Evolutionary conservation across 2,113 vertebrate genomes (phyloP), one percentile per base, ranked within the genome.

Genomic region (Mustela lutreola): DNA sequence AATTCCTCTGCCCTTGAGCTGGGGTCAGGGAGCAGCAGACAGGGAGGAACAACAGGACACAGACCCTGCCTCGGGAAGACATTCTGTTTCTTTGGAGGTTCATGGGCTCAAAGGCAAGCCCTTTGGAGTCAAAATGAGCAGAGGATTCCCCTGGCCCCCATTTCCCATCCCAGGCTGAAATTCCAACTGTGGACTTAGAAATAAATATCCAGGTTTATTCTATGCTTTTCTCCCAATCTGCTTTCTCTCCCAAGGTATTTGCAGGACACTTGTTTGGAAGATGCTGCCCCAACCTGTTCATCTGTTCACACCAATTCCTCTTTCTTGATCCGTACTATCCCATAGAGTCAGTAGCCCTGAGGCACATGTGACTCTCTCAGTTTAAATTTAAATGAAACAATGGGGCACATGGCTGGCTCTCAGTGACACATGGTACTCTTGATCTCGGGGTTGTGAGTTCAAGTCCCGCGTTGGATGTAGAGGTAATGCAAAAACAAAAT

Each of bases 51-150:
- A 58, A 56, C 24, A 42, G 39, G 73, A 87, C 89, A 56, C n/a
- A 19, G 76, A 63, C 22, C 22, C 28, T 45, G n/a, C 31, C 70
- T 76, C 45, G 0, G 7, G 45, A 81, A 83, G 31, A 18, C 50
- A 11, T 42, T 56, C 63, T 62, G 22, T 76, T 90, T 80, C 58
- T 91, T 48, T 53, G 33, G 82, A 90, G 73, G 75, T 33, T 75
- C 39, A 1, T 14, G 36, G 88, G 22, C 78, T 86, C 79, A 78
- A 92, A 78, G n/a, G 14, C 18, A 39, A 93, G 60, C 33, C 16
- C 7, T 88, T 81, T 18, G 89, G 42, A 71, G 80, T 94, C 85
- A 85, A 92, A 94, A 81, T 91, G 58, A 91, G 22, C 62, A 8
- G 45, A 93, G 15, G 24, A 10, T n/a, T 16, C 39, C 4, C 58